Percentiles rank a stretch among this genome's conserved stretches.
These are phyloP conservation scores for Nephrotoma flavescens DNA, from an alignment of 2,888 invertebrate species.

Conservation along the genomic window DNA sequence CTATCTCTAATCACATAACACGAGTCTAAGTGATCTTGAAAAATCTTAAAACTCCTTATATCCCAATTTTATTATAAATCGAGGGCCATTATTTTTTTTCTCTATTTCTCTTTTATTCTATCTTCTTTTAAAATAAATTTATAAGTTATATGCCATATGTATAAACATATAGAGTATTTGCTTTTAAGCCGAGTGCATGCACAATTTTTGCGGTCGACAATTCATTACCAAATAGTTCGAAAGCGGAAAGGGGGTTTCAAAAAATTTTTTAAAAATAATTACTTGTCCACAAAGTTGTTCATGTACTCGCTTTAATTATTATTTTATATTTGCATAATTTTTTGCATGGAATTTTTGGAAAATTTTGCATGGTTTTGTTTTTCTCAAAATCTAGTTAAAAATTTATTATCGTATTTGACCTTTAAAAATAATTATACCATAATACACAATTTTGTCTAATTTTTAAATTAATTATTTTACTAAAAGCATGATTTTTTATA, in stretches of 20 bases:
- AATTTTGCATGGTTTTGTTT: no score
- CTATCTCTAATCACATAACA: background rate
- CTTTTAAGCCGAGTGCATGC: background rate
- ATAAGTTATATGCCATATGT: background rate
- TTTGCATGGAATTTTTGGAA: no score
- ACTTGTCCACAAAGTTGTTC: no score
- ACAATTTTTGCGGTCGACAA: no score
- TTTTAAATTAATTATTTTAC: background rate
- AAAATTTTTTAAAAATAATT: no score
- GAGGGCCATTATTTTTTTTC: background rate
- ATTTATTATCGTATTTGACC: no score
- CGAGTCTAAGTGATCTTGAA: background rate
- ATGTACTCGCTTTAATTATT: no score
- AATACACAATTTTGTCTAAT: background rate
- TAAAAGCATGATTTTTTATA: background rate
- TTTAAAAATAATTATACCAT: no score
- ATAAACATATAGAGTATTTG: background rate
- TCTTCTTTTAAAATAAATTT: background rate
- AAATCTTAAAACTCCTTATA: background rate
- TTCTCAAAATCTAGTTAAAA: no score
- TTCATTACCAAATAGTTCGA: no score
- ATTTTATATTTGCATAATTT: no score
- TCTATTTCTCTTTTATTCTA: background rate
- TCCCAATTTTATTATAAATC: background rate
- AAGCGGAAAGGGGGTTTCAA: no score